A percentile compares a stretch with the other conserved stretches of the same genome.
Conservation (phyloP, 2,797 vertebrate species). For the Phoebastria nigripes region DNA sequence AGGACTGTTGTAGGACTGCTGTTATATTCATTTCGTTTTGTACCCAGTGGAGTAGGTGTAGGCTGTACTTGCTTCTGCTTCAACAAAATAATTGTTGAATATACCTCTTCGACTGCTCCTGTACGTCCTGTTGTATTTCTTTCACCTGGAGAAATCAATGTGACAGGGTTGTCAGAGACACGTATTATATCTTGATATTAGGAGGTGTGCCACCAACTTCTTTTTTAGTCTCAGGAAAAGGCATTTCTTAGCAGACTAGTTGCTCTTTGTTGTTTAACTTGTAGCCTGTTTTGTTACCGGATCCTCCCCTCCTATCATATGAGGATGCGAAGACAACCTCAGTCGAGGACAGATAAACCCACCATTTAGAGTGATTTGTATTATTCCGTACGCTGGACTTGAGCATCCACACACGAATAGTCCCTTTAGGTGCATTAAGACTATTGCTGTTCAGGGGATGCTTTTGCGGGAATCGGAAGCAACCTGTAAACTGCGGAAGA, state of each 20-base stretch:
- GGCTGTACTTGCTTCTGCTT: neutral
- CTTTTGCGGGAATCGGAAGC: neutral
- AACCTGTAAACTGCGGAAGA: neutral
- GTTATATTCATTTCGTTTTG: neutral
- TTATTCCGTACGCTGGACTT: rapidly evolving
- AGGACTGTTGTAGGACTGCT: neutral
- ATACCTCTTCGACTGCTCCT: neutral
- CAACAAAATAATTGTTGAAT: neutral
- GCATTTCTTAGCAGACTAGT: neutral
- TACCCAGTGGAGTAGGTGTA: neutral
- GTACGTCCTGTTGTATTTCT: neutral
- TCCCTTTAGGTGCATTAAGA: neutral
- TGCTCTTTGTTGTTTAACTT: neutral
- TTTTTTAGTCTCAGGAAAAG: neutral
- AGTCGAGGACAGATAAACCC: neutral
- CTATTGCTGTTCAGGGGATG: neutral
- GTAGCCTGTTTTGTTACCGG: neutral
- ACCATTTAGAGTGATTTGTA: neutral
- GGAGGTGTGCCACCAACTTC: neutral
- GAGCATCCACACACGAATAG: rapidly evolving
- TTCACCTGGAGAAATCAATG: neutral
- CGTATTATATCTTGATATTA: neutral
- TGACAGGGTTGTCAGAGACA: neutral
- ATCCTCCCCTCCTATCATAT: neutral
- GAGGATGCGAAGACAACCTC: neutral